Base-by-base conservation (phyloP, 2,797 vertebrate species). In the Poecilia wingei region DNA sequence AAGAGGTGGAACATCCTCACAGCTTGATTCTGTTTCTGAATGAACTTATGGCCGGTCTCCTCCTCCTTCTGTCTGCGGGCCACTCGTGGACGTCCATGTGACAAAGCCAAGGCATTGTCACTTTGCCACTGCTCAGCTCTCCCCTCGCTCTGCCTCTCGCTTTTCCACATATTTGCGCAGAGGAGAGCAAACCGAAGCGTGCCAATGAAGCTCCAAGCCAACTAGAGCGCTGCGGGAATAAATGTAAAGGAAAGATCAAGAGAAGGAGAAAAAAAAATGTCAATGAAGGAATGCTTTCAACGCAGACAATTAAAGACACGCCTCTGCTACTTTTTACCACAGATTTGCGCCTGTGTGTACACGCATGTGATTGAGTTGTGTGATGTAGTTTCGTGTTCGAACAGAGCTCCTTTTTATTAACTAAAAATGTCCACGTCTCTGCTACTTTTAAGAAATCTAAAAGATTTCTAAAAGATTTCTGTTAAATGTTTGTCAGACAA, bases 11-110 rank as follows among this genome's bases (percentile, higher is more conserved):
- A 74, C 79, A 86, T 82, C 74, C 79, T 79, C 82, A 72, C 76
- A 74, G 79, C 47, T 68, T 39, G 76, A 80, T 75, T 82, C 74
- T 72, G 79, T 69, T 77, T 76, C 70, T 75, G 72, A 84, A 71
- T 80, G 73, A 89, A 80, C 3, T 69, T 76, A 88, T 78, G 87
- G 43, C 46, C 39, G 71, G 81, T 66, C 84, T 87, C 74, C 1
- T 66, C 77, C 1, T 66, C 77, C 76, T 73, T 61, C 78, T 59
- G 75, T 70, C 77, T 74, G 80, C 45, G 70, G 76, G 82, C 88
- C 81, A 85, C 94, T 90, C 90, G 85, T 93, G 92, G 86, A 88
- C 53, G 74, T 66, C 84, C 92, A 93, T 91, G 94, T 95, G 94
- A 95, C 92, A 80, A 84, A 90, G 86, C 85, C 55, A 83, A 83